Evolutionary conservation across 2,888 invertebrate species (phyloP).

Genomic region (Bombylius major): DNA sequence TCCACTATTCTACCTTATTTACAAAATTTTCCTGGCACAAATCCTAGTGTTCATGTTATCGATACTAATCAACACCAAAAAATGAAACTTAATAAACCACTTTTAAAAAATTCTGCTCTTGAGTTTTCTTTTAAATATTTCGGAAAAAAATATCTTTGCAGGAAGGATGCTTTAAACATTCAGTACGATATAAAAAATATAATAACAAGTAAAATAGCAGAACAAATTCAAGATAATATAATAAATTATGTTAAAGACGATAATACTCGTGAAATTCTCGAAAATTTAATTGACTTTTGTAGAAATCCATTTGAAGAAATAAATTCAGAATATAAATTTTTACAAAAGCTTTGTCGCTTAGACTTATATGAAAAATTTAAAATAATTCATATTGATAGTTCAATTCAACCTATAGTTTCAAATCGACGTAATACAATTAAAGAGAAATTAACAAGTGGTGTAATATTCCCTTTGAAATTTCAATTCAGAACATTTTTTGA

Average conservation of each 20-base stretch:
- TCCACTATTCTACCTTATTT: neutral
- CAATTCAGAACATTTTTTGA: slow-evolving; percentile 3
- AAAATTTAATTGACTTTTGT: neutral
- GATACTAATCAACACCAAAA: neutral
- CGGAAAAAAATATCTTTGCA: neutral
- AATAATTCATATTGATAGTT: neutral
- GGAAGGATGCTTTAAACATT: neutral
- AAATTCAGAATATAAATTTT: slow-evolving; percentile 1
- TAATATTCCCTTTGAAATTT: slow-evolving; percentile 3
- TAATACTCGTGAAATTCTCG: neutral
- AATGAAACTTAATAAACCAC: neutral
- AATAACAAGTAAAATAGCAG: neutral
- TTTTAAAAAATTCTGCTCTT: neutral
- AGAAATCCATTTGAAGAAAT: neutral
- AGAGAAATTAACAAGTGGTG: neutral
- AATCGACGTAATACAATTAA: neutral
- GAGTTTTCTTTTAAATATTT: neutral
- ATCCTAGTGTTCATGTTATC: neutral
- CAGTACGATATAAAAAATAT: neutral
- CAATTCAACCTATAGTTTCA: neutral
- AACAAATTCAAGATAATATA: neutral
- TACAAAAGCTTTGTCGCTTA: neutral
- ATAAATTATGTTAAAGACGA: neutral
- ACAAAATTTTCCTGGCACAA: neutral
- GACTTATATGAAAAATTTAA: neutral